Conservation (phyloP, 2,113 vertebrate species). For the Nymphicus hollandicus region DNA sequence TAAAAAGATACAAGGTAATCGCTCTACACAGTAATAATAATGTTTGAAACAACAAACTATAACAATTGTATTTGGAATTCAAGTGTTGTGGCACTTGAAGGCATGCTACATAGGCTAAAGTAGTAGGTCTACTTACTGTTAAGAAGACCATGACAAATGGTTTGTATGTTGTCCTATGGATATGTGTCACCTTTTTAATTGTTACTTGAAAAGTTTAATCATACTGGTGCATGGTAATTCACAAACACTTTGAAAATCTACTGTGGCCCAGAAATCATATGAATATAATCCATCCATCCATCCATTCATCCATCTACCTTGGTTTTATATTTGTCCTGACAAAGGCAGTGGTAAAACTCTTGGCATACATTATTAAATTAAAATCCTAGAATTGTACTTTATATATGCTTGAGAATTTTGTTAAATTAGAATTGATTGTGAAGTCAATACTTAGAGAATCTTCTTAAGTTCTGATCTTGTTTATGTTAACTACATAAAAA, state of each 20-base stretch:
- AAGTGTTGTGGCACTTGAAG: background rate
- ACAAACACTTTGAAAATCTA: background rate
- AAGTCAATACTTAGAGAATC: background rate
- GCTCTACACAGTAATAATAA: background rate
- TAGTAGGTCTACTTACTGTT: background rate
- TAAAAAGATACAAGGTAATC: background rate
- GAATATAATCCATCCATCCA: background rate
- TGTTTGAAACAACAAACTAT: background rate
- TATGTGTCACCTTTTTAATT: background rate
- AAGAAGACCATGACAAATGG: background rate
- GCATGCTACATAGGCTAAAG: background rate
- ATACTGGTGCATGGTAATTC: background rate
- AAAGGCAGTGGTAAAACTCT: background rate
- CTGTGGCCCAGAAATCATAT: background rate
- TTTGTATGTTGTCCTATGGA: background rate
- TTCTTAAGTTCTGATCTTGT: background rate
- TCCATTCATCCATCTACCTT: background rate
- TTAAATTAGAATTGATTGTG: background rate
- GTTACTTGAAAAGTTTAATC: background rate
- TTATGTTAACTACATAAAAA: background rate
- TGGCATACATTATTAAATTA: background rate
- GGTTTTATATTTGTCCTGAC: background rate
- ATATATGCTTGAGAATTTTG: background rate
- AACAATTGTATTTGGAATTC: background rate
- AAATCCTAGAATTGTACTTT: background rate